Percentiles rank a stretch among this genome's conserved stretches.
phyloP scores from a whole-genome alignment of 2,797 vertebrate species.

The Capromys pilorides region DNA sequence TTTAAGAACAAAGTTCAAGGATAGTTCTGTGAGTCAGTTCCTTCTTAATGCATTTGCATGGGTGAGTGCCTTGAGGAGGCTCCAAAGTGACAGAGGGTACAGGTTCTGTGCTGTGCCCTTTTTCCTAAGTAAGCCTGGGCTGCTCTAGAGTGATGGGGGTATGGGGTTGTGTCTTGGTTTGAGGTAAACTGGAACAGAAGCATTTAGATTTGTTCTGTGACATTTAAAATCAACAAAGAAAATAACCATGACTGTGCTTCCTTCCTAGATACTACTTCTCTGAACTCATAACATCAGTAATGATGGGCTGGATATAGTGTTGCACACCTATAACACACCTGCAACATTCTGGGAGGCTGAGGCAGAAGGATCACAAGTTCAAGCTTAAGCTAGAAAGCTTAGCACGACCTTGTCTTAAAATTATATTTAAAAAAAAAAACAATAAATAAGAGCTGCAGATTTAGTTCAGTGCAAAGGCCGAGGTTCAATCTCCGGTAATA shows the following conservation, averaged over 20 bases:
- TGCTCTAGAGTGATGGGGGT: neutral
- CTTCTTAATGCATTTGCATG: neutral
- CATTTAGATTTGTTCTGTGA: neutral
- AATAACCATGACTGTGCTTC: neutral
- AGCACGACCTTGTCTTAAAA: neutral
- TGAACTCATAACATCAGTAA: conserved; percentile 4
- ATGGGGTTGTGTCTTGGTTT: neutral
- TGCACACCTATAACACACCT: neutral
- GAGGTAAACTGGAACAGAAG: conserved; percentile 11
- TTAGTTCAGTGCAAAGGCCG: neutral
- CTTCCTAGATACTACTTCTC: neutral
- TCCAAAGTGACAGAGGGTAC: neutral
- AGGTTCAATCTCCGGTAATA: neutral
- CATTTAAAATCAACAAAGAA: neutral
- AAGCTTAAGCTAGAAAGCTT: neutral
- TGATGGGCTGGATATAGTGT: neutral
- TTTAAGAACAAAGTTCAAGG: conserved; percentile 33
- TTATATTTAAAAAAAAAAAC: neutral
- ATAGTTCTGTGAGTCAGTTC: neutral
- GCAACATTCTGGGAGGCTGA: neutral
- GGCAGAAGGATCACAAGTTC: neutral
- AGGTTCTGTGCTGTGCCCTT: neutral
- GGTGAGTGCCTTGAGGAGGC: neutral
- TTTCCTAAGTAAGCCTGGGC: neutral
- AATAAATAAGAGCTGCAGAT: neutral